These are phyloP conservation scores for Xiphophorus birchmanni DNA, from an alignment of 2,797 vertebrate genomes.

Conservation along the genomic window DNA sequence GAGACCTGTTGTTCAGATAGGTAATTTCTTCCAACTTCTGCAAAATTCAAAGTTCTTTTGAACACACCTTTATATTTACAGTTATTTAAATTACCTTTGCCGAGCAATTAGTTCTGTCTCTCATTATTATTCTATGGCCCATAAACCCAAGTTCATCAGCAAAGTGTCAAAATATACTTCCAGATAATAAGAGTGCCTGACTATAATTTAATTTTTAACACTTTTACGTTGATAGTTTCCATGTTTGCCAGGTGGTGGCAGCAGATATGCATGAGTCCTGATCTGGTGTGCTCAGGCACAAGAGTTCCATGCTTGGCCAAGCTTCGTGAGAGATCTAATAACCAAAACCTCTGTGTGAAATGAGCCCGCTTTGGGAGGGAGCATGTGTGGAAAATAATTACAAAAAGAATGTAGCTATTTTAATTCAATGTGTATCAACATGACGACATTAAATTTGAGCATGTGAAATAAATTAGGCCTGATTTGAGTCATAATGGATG, in stretches of 20 bases:
- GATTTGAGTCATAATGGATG: constrained; percentile 58
- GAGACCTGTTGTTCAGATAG: too few relatives aligned
- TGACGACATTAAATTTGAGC: constrained; percentile 52
- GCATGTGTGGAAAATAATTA: constrained; percentile 25
- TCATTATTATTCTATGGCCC: neutral
- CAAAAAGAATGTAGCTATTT: constrained; percentile 44
- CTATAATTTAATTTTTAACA: neutral
- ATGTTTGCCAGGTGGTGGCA: constrained; percentile 53
- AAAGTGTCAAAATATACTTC: neutral
- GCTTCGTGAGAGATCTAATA: constrained; percentile 39
- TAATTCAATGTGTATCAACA: constrained; percentile 47
- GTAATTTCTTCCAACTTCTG: neutral
- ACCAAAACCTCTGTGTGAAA: constrained; percentile 46
- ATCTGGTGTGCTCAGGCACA: neutral
- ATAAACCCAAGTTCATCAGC: neutral
- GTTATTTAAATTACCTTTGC: neutral
- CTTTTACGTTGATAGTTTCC: constrained; percentile 8
- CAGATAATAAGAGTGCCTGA: neutral
- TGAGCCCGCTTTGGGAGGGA: constrained; percentile 24
- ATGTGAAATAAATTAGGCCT: constrained; percentile 58
- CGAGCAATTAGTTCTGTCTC: neutral
- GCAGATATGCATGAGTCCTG: constrained; percentile 38
- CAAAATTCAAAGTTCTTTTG: neutral
- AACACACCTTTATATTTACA: neutral
- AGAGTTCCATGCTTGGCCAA: constrained; percentile 31